A percentile compares a stretch with the other conserved stretches of the same genome.
phyloP scores from a whole-genome alignment of 2,797 vertebrate species.

The Mallotus villosus region DNA sequence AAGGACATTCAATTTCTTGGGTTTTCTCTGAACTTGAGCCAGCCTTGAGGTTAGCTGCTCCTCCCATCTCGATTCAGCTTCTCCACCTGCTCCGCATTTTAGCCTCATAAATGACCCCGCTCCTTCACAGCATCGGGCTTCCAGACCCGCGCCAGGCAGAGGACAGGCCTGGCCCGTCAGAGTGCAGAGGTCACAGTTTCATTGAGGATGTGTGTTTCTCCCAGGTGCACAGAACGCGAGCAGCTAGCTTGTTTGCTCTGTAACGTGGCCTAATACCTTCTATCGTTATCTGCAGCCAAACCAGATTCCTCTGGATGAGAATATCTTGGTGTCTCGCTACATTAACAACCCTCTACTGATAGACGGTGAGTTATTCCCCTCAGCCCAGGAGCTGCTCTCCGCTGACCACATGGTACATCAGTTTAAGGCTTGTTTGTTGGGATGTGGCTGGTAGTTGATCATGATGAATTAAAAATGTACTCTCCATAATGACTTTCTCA shows the following conservation, averaged over 20 bases:
- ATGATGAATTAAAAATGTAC: neutral
- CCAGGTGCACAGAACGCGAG: too few relatives aligned
- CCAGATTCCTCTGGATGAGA: conserved; percentile 93
- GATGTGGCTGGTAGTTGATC: neutral
- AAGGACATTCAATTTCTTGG: conserved; percentile 72
- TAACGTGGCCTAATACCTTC: neutral
- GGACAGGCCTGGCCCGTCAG: neutral
- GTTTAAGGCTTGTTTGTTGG: neutral
- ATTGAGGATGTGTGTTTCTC: neutral
- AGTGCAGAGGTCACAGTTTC: neutral
- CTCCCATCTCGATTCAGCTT: conserved; percentile 63
- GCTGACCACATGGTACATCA: neutral
- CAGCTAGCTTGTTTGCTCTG: neutral
- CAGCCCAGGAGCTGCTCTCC: too few relatives aligned
- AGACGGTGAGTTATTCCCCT: conserved; percentile 81
- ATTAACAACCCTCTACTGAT: conserved; percentile 94
- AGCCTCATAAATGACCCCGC: conserved; percentile 73
- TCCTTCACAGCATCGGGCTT: neutral
- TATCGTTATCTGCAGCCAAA: conserved; percentile 77
- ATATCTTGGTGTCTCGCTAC: conserved; percentile 94
- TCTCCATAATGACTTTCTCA: neutral
- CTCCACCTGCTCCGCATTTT: conserved; percentile 84
- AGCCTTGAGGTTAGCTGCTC: conserved; percentile 63
- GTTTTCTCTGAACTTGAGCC: conserved; percentile 75
- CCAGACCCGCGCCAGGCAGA: neutral